Evolutionary conservation across 2,888 invertebrate species (phyloP).

Genomic region (Hypolimnas misippus): DNA sequence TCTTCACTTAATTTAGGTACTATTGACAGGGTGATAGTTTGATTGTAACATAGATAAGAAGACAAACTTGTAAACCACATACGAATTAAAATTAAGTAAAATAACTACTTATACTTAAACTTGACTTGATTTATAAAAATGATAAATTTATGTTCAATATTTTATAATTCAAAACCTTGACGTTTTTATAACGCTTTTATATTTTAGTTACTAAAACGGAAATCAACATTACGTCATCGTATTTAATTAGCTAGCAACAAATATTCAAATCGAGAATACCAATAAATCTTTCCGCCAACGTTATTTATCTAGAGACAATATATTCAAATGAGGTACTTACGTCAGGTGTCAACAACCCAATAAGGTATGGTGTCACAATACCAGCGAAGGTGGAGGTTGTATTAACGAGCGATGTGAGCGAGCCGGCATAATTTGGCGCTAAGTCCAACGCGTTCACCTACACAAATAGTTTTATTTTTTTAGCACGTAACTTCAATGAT

Average conservation of each 20-base stretch:
- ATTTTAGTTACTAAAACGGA: too few relatives aligned
- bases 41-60: too few relatives aligned
- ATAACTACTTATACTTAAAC: too few relatives aligned
- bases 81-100: too few relatives aligned
- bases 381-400: conserved; percentile 86
- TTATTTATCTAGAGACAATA: conserved; percentile 29
- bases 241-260: background rate
- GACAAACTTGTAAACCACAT: too few relatives aligned
- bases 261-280: conserved; percentile 12
- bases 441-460: conserved; percentile 86
- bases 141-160: too few relatives aligned
- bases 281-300: conserved; percentile 21
- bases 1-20: too few relatives aligned
- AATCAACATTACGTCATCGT: background rate
- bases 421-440: conserved; percentile 86
- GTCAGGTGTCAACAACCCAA: conserved; percentile 85
- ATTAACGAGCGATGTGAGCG: conserved; percentile 86
- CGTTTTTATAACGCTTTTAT: too few relatives aligned
- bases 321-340: conserved; percentile 66
- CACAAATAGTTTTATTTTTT: conserved; percentile 27
- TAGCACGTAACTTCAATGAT: too few relatives aligned
- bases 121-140: too few relatives aligned
- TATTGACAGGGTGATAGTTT: too few relatives aligned
- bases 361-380: conserved; percentile 85
- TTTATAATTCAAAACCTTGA: too few relatives aligned